Percentiles rank a stretch among this genome's conserved stretches.
These are phyloP conservation scores for Pristionchus pacificus DNA, from an alignment of 1,140 invertebrate genomes.

Conservation along the genomic window DNA sequence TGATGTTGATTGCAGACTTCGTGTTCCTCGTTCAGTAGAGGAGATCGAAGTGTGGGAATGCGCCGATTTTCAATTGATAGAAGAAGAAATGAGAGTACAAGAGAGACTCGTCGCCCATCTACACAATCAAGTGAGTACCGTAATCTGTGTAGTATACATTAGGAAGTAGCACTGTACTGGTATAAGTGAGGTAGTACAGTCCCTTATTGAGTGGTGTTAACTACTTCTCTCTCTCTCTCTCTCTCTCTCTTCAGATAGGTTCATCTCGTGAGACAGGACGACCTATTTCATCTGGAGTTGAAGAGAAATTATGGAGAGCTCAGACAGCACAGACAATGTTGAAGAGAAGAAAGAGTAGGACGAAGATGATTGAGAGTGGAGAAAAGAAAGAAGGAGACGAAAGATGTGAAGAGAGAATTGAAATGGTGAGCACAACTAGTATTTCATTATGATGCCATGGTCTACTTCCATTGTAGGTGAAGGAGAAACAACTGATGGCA, in stretches of 20 bases:
- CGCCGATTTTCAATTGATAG: neutral
- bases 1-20: neutral
- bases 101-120: neutral
- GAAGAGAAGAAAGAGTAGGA: slow-evolving; percentile 8
- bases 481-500: slow-evolving; percentile 36
- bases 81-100: neutral
- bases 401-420: neutral
- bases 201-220: too few species aligned
- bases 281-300: neutral
- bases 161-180: neutral
- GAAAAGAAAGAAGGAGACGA: neutral
- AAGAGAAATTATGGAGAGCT: neutral
- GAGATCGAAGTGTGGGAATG: neutral
- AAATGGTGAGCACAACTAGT: neutral
- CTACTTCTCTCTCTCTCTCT: too few species aligned
- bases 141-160: neutral
- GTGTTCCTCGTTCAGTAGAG: neutral
- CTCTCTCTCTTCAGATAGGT: too few species aligned
- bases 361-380: neutral
- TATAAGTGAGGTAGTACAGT: too few species aligned
- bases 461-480: neutral
- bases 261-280: too few species aligned
- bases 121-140: neutral
- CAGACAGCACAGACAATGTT: neutral
- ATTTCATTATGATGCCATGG: neutral